Base-by-base conservation (phyloP, 2,888 invertebrate genomes). In the Synanthedon andrenaeformis region DNA sequence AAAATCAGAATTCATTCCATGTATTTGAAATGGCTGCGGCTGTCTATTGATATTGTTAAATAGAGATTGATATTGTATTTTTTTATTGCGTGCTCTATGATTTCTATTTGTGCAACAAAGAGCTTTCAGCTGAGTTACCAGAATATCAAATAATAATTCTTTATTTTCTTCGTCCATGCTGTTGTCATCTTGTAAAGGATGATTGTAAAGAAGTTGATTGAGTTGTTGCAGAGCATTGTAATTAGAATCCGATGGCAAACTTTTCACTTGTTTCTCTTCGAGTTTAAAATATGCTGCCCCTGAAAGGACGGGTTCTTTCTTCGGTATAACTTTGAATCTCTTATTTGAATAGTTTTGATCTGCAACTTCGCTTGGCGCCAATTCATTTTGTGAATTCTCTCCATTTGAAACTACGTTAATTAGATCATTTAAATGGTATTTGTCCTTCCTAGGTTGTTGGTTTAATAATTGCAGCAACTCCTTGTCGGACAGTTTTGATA, bases 401-500 rank as follows among this genome's bases (percentile, higher is more conserved):
- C 13, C n/a, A 45, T n/a, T 12, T 45, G 14, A 12, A 45, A 14
- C 45, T 4, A 79, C 61, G 57, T 72, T 72, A 2, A 78, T 61
- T 54, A 81, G 62, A 59, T 85, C 81, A 35, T 72, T 74, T 49
- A 79, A 58, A 61, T 74, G 71, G 58, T 76, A 83, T 59, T 74
- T 73, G 51, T 60, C 67, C 59, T 74, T 79, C 51, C 69, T 70
- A 3, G 82, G 79, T 60, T 79, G 74, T 23, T 73, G 68, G 42
- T 69, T 76, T 48, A 86, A 65, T 49, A 86, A 62, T 56, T 74
- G 76, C 42, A 85, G 60, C 12, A 86, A 69, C 52, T 83, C 80
- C 49, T 74, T 68, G 54, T 86, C 82, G 10, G 81, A 72, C 58
- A 86, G 64, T 61, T 83, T 84, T 2, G 86, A 82, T 50, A 86